Conservation (phyloP, 2,888 invertebrate genomes). For the Stenichneumon culpator region DNA sequence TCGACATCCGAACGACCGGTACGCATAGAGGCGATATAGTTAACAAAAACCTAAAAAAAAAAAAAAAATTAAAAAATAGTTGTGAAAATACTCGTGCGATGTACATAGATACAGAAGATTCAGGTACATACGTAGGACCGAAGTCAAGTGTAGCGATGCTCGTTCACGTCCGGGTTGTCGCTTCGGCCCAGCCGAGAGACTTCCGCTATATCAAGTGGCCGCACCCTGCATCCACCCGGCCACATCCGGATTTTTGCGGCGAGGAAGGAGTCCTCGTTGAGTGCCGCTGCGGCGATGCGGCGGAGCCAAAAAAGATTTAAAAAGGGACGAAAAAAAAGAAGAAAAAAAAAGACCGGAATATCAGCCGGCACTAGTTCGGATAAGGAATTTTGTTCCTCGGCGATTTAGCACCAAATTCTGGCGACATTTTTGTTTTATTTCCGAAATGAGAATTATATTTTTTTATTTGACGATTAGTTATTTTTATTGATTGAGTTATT, state of each 20-base stretch:
- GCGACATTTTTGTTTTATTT: neutral
- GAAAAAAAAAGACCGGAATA: neutral
- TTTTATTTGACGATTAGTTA: neutral
- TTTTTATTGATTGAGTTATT: neutral
- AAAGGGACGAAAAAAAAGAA: constrained; percentile 4
- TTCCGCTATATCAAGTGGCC: constrained; percentile 42
- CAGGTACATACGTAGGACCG: constrained; percentile 3
- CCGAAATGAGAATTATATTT: neutral
- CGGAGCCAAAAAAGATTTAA: neutral
- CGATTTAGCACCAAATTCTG: neutral
- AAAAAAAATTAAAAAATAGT: neutral
- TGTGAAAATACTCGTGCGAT: neutral
- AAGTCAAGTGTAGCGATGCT: constrained; percentile 31
- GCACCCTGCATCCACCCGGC: constrained; percentile 30
- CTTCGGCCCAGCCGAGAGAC: constrained; percentile 28
- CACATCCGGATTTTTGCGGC: constrained; percentile 19
- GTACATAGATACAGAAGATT: constrained; percentile 19
- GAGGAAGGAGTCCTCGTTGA: constrained; percentile 9
- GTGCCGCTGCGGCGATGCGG: neutral
- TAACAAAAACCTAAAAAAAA: too few relatives aligned
- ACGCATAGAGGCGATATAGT: constrained; percentile 16
- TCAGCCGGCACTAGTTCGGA: neutral
- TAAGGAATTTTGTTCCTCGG: neutral
- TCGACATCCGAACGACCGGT: constrained; percentile 46
- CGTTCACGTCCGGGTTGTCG: constrained; percentile 48